phyloP scores from a whole-genome alignment of 2,113 vertebrate species.

The Eidolon helvum region DNA sequence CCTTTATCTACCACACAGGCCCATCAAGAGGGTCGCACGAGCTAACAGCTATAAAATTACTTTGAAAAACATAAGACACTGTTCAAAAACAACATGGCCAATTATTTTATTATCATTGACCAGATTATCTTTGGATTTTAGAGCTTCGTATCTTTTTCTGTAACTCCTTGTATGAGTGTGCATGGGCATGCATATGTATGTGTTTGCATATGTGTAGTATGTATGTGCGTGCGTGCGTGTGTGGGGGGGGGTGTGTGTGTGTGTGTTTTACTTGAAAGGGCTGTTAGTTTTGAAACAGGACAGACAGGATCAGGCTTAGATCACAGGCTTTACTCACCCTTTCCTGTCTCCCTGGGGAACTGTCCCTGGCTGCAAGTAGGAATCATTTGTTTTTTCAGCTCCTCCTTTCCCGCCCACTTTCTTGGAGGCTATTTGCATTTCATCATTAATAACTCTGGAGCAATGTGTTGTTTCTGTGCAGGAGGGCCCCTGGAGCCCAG shows the following conservation, averaged over 20 bases:
- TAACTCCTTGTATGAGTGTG: neutral
- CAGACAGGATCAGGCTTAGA: neutral
- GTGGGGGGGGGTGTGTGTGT: accelerated
- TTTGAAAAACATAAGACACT: neutral
- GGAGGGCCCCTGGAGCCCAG: neutral
- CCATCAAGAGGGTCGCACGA: neutral
- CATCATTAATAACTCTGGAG: slow-evolving; percentile 17
- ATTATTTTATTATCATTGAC: neutral
- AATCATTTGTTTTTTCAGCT: slow-evolving; percentile 13
- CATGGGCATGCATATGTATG: accelerated
- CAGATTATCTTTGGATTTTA: neutral
- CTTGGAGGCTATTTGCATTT: slow-evolving; percentile 32
- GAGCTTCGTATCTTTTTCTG: neutral
- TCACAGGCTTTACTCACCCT: neutral
- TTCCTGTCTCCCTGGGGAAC: neutral
- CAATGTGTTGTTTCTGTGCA: slow-evolving; percentile 19
- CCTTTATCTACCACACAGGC: neutral
- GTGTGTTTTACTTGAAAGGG: neutral
- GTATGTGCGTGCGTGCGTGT: neutral
- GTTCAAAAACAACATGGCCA: neutral
- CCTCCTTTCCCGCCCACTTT: neutral
- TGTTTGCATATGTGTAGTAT: neutral
- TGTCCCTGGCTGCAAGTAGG: neutral
- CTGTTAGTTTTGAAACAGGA: neutral
- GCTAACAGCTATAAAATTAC: slow-evolving; percentile 18